Evolutionary conservation across 1,140 invertebrate genomes (phyloP).

Genomic region (Nomia melanderi): DNA sequence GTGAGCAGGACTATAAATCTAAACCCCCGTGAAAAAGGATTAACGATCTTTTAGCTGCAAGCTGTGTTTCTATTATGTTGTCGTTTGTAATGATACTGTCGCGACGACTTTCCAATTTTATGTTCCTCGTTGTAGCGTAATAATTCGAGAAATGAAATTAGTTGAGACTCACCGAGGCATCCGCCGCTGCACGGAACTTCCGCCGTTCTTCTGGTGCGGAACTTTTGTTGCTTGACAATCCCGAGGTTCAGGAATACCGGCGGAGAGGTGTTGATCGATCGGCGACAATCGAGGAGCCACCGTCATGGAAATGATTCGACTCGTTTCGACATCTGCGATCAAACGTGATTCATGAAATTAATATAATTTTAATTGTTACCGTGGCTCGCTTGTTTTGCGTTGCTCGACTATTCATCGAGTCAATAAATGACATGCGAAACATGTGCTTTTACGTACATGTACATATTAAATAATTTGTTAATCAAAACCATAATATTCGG

Average conservation of each 20-base stretch:
- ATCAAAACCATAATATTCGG: too few species aligned
- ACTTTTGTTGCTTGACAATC: neutral
- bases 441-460: too few species aligned
- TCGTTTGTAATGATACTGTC: neutral
- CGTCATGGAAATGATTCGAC: too few species aligned
- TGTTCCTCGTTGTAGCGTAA: neutral
- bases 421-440: too few species aligned
- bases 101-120: neutral
- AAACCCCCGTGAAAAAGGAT: neutral
- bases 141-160: neutral
- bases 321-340: neutral
- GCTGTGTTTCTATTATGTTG: too few species aligned
- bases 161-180: constrained; percentile 10
- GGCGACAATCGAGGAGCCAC: neutral
- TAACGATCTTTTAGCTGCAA: neutral
- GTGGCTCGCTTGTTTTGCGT: too few species aligned
- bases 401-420: too few species aligned
- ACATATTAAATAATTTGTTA: too few species aligned
- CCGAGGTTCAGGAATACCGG: neutral
- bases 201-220: neutral
- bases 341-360: neutral
- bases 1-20: neutral
- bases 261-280: neutral
- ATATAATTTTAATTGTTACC: neutral
- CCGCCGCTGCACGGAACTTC: neutral